Percentiles rank a stretch among this genome's conserved stretches.
Conservation (phyloP, 2,797 vertebrate genomes). For the Hybognathus amarus region DNA sequence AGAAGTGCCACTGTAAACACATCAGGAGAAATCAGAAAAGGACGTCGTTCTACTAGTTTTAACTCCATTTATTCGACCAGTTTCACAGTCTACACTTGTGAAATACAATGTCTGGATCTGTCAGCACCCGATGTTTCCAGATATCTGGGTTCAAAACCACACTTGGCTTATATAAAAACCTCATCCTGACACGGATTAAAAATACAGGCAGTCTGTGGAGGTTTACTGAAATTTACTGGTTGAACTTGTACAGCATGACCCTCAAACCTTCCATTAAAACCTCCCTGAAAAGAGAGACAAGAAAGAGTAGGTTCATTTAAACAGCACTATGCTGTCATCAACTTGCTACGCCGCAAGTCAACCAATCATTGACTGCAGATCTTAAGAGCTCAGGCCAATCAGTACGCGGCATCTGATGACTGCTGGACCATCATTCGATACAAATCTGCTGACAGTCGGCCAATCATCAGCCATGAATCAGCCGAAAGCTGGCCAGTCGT, state of each 20-base stretch:
- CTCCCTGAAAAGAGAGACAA: not conserved
- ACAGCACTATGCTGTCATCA: not conserved
- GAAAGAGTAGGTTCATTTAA: not conserved
- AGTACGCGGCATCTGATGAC: not conserved
- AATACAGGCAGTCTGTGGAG: constrained; percentile 4
- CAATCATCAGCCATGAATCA: not conserved
- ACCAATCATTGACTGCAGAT: not conserved
- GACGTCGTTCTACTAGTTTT: not conserved
- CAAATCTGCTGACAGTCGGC: not conserved
- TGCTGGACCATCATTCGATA: not conserved
- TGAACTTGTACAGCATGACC: not conserved
- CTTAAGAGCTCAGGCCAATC: not conserved
- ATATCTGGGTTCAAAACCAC: constrained; percentile 22
- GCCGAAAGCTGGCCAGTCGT: not conserved
- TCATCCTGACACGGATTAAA: constrained; percentile 23
- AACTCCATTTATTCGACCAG: not conserved
- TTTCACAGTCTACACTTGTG: constrained; percentile 6
- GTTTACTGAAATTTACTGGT: constrained; percentile 17
- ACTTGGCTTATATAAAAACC: constrained; percentile 31
- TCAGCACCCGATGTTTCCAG: constrained; percentile 15
- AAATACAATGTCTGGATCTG: constrained; percentile 22
- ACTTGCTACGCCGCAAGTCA: not conserved
- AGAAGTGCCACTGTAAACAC: not conserved
- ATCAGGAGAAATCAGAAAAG: constrained; percentile 4
- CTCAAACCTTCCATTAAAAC: not conserved